phyloP scores from a whole-genome alignment of 2,888 invertebrate genomes.

The Hirtodrosophila alboralis region DNA sequence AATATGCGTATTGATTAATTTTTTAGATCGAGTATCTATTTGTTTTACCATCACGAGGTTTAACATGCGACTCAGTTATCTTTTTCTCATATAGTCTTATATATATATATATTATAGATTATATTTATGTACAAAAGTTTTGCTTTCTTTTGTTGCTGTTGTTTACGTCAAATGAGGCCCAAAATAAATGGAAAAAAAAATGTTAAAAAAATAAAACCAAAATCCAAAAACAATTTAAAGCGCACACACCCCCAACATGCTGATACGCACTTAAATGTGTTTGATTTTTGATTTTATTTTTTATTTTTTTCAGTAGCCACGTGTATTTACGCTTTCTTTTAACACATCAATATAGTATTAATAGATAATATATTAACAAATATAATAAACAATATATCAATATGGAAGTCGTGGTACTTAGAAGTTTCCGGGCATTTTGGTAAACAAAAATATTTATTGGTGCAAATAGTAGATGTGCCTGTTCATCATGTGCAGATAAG shows the following conservation, averaged over 20 bases:
- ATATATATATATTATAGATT: background rate
- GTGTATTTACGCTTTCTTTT: constrained; percentile 44
- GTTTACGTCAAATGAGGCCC: constrained; percentile 33
- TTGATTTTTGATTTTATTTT: constrained; percentile 5
- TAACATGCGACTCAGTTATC: background rate
- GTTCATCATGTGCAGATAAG: too few relatives aligned
- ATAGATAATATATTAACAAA: constrained; percentile 1
- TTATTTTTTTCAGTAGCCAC: constrained; percentile 23
- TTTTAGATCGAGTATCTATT: constrained; percentile 2
- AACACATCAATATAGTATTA: constrained; percentile 20
- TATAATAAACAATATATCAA: too few relatives aligned
- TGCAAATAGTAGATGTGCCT: too few relatives aligned
- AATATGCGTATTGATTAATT: background rate
- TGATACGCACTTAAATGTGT: constrained; percentile 4
- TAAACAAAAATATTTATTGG: too few relatives aligned
- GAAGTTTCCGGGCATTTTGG: too few relatives aligned
- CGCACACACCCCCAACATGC: constrained; percentile 43
- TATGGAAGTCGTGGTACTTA: too few relatives aligned
- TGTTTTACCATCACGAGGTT: constrained; percentile 3
- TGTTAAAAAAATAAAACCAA: constrained; percentile 5
- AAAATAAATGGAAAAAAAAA: constrained; percentile 9
- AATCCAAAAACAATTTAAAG: constrained; percentile 4
- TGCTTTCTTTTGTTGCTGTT: constrained; percentile 10
- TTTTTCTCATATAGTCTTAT: background rate
- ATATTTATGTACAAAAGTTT: constrained; percentile 12